These are phyloP conservation scores for Holothuria scabra DNA, from an alignment of 53 echinoderm and acorn worm genomes.

Conservation along the genomic window DNA sequence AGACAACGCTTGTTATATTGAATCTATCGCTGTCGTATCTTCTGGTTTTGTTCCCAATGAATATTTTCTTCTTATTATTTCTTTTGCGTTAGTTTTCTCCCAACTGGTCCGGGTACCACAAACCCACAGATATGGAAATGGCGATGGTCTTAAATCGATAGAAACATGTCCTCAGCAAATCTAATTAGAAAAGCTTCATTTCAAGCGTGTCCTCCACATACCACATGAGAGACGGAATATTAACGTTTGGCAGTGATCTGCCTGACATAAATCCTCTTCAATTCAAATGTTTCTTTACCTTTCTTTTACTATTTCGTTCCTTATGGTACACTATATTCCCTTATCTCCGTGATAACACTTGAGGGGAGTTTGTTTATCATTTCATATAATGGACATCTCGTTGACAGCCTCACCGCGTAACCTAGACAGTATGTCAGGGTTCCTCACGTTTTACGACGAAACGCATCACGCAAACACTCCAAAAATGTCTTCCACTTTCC, in stretches of 20 bases:
- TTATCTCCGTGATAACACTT: background rate
- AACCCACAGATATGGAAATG: too few relatives aligned
- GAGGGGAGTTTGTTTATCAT: slow-evolving; percentile 30
- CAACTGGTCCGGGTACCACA: too few relatives aligned
- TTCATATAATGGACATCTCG: slow-evolving; percentile 1
- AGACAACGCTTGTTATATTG: too few relatives aligned
- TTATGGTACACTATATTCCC: background rate
- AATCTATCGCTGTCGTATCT: too few relatives aligned
- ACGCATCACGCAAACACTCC: slow-evolving; percentile 18
- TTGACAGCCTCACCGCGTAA: slow-evolving; percentile 19
- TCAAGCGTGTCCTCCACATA: too few relatives aligned
- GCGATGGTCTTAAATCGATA: too few relatives aligned
- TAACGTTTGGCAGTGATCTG: background rate
- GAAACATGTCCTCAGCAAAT: too few relatives aligned
- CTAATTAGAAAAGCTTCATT: too few relatives aligned
- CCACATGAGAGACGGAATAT: too few relatives aligned
- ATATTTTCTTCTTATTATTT: too few relatives aligned
- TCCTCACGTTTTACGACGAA: slow-evolving; percentile 20
- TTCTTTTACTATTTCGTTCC: background rate
- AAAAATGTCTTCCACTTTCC: background rate
- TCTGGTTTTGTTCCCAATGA: too few relatives aligned
- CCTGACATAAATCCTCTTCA: slow-evolving; percentile 9
- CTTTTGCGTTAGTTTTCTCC: too few relatives aligned
- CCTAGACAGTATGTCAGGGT: background rate
- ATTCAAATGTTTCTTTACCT: slow-evolving; percentile 8